These are phyloP conservation scores for Dolomedes plantarius DNA, from an alignment of 2,888 invertebrate species.

Conservation along the genomic window DNA sequence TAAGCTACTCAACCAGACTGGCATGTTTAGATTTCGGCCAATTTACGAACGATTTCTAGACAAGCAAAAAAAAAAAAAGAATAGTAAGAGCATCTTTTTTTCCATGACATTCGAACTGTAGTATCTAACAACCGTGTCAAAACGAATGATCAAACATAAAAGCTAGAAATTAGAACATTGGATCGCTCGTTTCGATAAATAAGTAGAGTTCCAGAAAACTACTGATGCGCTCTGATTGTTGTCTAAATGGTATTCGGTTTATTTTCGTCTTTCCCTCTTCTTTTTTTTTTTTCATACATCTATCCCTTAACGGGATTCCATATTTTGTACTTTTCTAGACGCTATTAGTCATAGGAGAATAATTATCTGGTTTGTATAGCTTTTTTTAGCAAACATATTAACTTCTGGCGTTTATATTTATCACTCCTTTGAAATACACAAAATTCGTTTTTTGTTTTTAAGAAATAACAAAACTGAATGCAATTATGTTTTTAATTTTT, in stretches of 20 bases:
- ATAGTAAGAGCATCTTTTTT: neutral
- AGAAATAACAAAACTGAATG: too few species aligned
- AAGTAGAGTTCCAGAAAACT: conserved; percentile 24
- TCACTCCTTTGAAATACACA: too few species aligned
- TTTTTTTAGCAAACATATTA: too few species aligned
- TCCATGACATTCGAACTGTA: neutral
- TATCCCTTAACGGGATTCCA: neutral
- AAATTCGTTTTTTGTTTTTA: too few species aligned
- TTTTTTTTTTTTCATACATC: neutral
- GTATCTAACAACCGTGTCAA: conserved; percentile 31
- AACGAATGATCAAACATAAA: conserved; percentile 40
- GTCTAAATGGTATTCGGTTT: conserved; percentile 24
- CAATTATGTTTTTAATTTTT: too few species aligned
- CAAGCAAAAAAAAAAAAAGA: too few species aligned
- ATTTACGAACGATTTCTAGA: too few species aligned
- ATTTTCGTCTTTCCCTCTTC: neutral
- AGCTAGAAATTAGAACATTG: conserved; percentile 40
- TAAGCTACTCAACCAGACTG: too few species aligned
- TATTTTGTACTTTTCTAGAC: conserved; percentile 1
- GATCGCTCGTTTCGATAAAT: conserved; percentile 23
- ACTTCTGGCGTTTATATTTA: too few species aligned
- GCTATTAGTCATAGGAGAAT: neutral
- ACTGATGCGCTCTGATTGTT: conserved; percentile 47
- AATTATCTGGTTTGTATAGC: too few species aligned
- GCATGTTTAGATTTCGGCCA: too few species aligned